These are phyloP conservation scores for Sisor rabdophorus DNA, from an alignment of 2,113 vertebrate genomes.

Conservation along the genomic window DNA sequence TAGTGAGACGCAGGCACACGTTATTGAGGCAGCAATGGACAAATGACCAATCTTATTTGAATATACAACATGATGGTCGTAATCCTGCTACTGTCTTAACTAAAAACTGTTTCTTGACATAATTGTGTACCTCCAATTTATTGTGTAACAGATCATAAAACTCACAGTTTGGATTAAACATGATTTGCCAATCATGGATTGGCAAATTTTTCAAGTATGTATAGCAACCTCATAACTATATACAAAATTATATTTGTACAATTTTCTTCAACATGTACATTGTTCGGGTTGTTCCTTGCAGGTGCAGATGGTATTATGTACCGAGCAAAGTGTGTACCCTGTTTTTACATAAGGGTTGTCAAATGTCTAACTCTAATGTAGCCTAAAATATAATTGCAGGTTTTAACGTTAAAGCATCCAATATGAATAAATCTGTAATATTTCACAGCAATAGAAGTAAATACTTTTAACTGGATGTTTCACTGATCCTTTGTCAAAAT, in stretches of 20 bases:
- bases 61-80: background rate
- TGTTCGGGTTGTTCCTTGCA: conserved; percentile 34
- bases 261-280: conserved; percentile 75
- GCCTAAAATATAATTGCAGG: background rate
- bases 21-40: conserved; percentile 10
- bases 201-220: too few relatives aligned
- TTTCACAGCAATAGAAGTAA: background rate
- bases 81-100: background rate
- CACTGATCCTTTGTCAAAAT: too few relatives aligned
- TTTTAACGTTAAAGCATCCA: too few relatives aligned
- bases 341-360: background rate
- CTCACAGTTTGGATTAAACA: too few relatives aligned
- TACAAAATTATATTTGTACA: conserved; percentile 78
- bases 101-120: background rate
- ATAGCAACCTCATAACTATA: conserved; percentile 64
- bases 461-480: background rate
- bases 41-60: background rate
- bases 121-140: background rate
- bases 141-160: too few relatives aligned
- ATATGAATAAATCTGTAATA: too few relatives aligned
- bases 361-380: background rate
- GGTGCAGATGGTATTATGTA: conserved; percentile 33
- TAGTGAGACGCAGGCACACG: conserved; percentile 11
- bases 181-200: too few relatives aligned
- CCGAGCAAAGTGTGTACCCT: conserved; percentile 49